Base-by-base conservation (phyloP, 2,888 invertebrate species). In the Andrena dorsata region DNA sequence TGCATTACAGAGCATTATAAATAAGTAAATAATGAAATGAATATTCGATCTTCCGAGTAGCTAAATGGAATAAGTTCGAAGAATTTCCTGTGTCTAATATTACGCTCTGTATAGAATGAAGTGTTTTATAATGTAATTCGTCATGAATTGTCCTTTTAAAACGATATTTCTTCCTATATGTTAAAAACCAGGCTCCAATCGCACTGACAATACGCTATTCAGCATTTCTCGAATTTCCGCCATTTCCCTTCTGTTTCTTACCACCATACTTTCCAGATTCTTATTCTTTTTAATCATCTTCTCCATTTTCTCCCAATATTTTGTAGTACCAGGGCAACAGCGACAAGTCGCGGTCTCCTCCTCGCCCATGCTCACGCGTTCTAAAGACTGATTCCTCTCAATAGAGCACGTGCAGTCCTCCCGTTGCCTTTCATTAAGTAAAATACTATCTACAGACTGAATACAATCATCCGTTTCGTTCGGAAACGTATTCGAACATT, bases 131-230 rank as follows among this genome's bases (percentile, higher is more conserved):
- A 51, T 41, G 10, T 20, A 10, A 30, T 60, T 51, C n/a, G 35
- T 26, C 41, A 41, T 41, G 26, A 10, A 30, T 53, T 20, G 47
- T 41, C 5, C 2, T 53, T 76, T 41, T n/a, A 28, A 30, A 16
- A 2, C n/a, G 20, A 23, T 13, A 20, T 51, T 30, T 58, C 5
- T 58, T 56, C 2, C n/a, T 16, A 49, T 7, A 65, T 20, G 32
- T 89, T 83, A 93, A 88, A 93, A 93, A 69, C 93, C 93, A 7
- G 93, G 93, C 71, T 93, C 93, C 90, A 92, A 90, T 75, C 90
- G 92, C 8, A 92, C 91, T 0, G 91, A 92, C 73, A 92, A 85
- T 16, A 91, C 91, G 35, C 69, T 92, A 66, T 80, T 92, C 16
- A 92, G 80, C 89, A 92, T 91, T 49, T 90, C 91, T 10, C 91